These are phyloP conservation scores for Crossaster papposus DNA, from an alignment of 53 echinoderm and acorn worm genomes.

Conservation along the genomic window DNA sequence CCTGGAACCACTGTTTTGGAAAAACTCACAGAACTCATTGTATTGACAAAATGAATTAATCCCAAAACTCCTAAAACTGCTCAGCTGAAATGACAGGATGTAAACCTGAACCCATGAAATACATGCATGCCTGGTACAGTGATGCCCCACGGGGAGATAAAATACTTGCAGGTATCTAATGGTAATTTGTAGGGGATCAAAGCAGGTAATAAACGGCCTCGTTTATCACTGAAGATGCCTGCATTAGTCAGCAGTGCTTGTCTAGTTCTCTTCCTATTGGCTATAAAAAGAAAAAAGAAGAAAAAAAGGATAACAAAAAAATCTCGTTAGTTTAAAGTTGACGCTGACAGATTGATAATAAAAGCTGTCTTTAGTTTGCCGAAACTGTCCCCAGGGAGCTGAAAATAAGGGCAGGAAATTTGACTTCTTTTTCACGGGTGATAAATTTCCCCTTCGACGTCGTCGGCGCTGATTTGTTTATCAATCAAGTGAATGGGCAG, in stretches of 20 bases:
- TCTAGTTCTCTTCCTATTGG: neutral
- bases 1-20: no score
- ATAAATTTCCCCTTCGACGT: neutral
- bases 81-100: neutral
- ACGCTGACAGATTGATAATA: neutral
- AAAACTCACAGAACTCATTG: neutral
- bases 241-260: neutral
- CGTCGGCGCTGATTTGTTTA: neutral
- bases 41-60: neutral
- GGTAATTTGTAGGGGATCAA: neutral
- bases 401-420: neutral
- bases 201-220: neutral
- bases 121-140: neutral
- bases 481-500: neutral
- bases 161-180: neutral
- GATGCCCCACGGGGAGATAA: no score
- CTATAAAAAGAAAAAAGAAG: neutral
- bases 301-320: neutral
- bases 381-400: neutral
- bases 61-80: neutral
- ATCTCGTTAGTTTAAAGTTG: neutral
- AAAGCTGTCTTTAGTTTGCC: neutral
- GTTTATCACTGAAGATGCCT: neutral
- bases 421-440: neutral
- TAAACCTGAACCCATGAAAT: neutral